A percentile compares a stretch with the other conserved stretches of the same genome.
Conservation (phyloP, 2,888 invertebrate species). For the Terebella lapidaria region DNA sequence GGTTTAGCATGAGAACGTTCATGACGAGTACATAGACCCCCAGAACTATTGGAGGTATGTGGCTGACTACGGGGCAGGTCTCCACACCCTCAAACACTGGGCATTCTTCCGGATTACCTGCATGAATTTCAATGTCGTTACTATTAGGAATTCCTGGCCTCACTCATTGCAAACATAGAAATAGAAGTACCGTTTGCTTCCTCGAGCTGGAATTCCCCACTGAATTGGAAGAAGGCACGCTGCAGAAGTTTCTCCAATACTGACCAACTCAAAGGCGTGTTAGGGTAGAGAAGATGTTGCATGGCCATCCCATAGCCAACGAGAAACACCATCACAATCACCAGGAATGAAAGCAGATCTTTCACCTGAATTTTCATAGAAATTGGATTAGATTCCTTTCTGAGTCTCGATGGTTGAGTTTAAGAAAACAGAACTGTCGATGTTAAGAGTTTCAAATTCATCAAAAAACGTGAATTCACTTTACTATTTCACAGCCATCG, state of each 20-base stretch:
- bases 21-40: conserved; percentile 49
- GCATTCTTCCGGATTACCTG: too few species aligned
- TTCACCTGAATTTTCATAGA: conserved; percentile 45
- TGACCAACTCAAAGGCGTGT: conserved; percentile 32
- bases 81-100: too few species aligned
- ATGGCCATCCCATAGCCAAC: conserved; percentile 49
- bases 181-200: conserved; percentile 35
- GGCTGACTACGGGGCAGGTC: conserved; percentile 8
- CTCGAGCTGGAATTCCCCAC: conserved; percentile 52
- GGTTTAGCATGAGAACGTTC: conserved; percentile 51
- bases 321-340: conserved; percentile 50
- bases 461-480: too few species aligned
- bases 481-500: too few species aligned
- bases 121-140: too few species aligned
- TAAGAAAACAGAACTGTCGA: too few species aligned
- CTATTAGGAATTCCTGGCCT: too few species aligned
- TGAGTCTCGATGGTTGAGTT: too few species aligned
- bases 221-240: conserved; percentile 55
- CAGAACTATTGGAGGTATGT: conserved; percentile 42
- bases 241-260: conserved; percentile 43
- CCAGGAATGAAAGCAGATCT: conserved; percentile 48
- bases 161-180: background rate
- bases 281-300: conserved; percentile 50
- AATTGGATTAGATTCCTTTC: too few species aligned
- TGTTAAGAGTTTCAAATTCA: too few species aligned